Percentiles rank a stretch among this genome's conserved stretches.
These are phyloP conservation scores for Drosophila arizonae DNA, from an alignment of 1,140 invertebrate genomes.

Conservation along the genomic window DNA sequence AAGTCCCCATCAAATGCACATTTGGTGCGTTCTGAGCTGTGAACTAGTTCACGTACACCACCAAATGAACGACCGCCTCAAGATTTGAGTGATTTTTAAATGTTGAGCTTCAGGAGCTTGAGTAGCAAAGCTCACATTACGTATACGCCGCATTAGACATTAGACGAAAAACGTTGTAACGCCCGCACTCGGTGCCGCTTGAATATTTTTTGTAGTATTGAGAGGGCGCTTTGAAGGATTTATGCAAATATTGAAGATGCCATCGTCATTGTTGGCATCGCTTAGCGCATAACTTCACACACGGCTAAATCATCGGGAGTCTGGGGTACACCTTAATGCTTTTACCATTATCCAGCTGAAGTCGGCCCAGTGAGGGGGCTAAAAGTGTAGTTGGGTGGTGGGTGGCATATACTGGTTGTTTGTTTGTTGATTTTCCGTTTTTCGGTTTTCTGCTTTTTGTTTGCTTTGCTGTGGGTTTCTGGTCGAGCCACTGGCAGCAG, in stretches of 20 bases:
- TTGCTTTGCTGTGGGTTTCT: conserved; percentile 52
- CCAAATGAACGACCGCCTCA: neutral
- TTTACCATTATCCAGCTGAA: conserved; percentile 61
- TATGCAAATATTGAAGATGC: conserved; percentile 76
- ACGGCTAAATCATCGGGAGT: conserved; percentile 28
- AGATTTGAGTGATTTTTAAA: conserved; percentile 6
- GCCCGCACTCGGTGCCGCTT: conserved; percentile 36
- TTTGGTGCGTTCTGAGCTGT: neutral
- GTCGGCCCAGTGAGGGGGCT: neutral
- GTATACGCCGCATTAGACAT: conserved; percentile 53
- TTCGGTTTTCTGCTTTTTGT: conserved; percentile 67
- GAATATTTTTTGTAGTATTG: conserved; percentile 65
- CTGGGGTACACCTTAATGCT: conserved; percentile 67
- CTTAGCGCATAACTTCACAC: conserved; percentile 64
- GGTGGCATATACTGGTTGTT: conserved; percentile 40
- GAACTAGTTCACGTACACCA: neutral
- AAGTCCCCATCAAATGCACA: neutral
- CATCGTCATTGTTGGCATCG: conserved; percentile 64
- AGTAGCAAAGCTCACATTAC: conserved; percentile 38
- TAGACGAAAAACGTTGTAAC: conserved; percentile 36
- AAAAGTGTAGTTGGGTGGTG: neutral
- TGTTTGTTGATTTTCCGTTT: conserved; percentile 76
- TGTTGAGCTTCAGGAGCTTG: conserved; percentile 1
- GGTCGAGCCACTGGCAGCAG: conserved; percentile 58
- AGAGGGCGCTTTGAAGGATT: conserved; percentile 60